These are phyloP conservation scores for Trichomycterus rosablanca DNA, from an alignment of 2,113 vertebrate genomes.

Conservation along the genomic window DNA sequence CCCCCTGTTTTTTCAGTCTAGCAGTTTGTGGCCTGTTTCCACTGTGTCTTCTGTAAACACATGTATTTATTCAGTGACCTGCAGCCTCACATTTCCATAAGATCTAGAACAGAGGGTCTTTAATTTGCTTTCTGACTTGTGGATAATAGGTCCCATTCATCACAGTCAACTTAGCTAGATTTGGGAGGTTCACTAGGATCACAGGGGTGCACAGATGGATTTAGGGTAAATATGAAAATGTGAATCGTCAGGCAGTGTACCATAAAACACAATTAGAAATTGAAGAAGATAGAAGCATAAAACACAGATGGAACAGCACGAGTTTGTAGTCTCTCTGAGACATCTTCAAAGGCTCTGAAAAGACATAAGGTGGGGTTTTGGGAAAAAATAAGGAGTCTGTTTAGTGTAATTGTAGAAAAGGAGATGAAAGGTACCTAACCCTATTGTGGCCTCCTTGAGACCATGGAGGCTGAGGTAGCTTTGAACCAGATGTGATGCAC, in stretches of 20 bases:
- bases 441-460: background rate
- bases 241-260: background rate
- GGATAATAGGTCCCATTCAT: slow-evolving; percentile 47
- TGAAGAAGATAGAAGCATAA: slow-evolving; percentile 21
- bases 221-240: slow-evolving; percentile 24
- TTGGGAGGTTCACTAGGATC: slow-evolving; percentile 18
- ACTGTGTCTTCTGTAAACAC: slow-evolving; percentile 32
- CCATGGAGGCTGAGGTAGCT: slow-evolving; percentile 1
- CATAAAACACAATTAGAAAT: slow-evolving; percentile 8
- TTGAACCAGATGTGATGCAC: slow-evolving; percentile 24
- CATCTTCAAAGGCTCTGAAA: slow-evolving; percentile 25
- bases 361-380: background rate
- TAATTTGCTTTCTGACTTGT: slow-evolving; percentile 40
- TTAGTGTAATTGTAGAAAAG: slow-evolving; percentile 2
- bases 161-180: slow-evolving; percentile 36
- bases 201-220: slow-evolving; percentile 28
- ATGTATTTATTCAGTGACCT: slow-evolving; percentile 42
- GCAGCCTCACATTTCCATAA: slow-evolving; percentile 35
- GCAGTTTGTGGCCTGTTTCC: slow-evolving; percentile 36
- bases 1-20: slow-evolving; percentile 6
- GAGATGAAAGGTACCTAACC: background rate
- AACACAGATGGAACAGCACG: slow-evolving; percentile 17
- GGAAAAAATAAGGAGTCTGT: slow-evolving; percentile 4
- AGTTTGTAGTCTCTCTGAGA: slow-evolving; percentile 27
- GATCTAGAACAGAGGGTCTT: slow-evolving; percentile 36